phyloP scores from a whole-genome alignment of 1,140 invertebrate species.

The Drosophila kepulauana region DNA sequence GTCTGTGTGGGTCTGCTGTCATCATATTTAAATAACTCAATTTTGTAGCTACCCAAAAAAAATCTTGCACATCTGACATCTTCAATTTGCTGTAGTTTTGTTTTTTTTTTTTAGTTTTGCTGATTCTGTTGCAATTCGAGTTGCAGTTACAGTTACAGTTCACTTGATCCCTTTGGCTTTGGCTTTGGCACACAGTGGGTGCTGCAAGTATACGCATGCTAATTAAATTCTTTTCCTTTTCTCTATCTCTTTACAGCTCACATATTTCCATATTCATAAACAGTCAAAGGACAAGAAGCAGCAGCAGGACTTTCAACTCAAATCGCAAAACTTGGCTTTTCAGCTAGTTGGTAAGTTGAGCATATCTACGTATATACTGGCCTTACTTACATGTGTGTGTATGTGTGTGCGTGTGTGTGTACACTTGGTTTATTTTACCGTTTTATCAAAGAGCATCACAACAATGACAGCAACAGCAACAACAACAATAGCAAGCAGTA shows the following conservation, averaged over 20 bases:
- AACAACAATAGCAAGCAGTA: not conserved
- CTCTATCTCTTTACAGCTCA: conserved; percentile 46
- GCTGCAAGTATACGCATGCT: conserved; percentile 51
- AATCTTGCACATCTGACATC: conserved; percentile 15
- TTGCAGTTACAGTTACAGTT: conserved; percentile 14
- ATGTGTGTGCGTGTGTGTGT: conserved; percentile 9
- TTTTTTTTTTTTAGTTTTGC: conserved; percentile 11
- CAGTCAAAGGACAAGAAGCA: not conserved
- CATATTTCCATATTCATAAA: conserved; percentile 40
- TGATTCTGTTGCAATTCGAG: conserved; percentile 1
- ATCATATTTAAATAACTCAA: conserved; percentile 46
- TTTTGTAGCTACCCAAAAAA: conserved; percentile 30
- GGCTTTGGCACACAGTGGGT: conserved; percentile 14
- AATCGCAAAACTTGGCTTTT: conserved; percentile 17
- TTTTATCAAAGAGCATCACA: conserved; percentile 45
- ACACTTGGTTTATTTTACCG: conserved; percentile 36
- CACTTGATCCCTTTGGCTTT: conserved; percentile 23
- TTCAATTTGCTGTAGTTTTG: conserved; percentile 37
- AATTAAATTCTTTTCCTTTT: conserved; percentile 60
- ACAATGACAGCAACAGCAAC: conserved; percentile 14
- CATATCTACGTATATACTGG: too few species aligned
- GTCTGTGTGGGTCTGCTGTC: not conserved
- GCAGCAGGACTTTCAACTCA: conserved; percentile 10
- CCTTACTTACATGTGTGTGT: not conserved
- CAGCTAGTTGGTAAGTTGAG: conserved; percentile 41